Conservation (phyloP, 2,888 invertebrate species). For the Lepidochrysops patricia region DNA sequence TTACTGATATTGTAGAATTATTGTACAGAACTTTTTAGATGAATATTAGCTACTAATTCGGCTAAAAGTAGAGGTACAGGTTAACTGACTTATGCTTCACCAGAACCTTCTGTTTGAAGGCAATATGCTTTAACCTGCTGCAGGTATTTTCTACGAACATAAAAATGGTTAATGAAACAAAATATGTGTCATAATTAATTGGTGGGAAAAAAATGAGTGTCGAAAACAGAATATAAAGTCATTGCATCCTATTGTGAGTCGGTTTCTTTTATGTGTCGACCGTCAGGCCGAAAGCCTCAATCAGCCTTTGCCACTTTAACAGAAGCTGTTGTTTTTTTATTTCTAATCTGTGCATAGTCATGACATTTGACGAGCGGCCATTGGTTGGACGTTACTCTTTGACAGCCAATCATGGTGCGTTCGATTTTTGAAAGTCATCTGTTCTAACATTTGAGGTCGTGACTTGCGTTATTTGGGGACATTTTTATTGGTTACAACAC, state of each 20-base stretch:
- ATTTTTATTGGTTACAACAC: slow-evolving; percentile 25
- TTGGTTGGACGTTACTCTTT: slow-evolving; percentile 61
- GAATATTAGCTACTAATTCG: too few relatives aligned
- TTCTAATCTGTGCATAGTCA: slow-evolving; percentile 61
- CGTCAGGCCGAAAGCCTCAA: slow-evolving; percentile 23
- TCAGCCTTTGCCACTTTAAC: slow-evolving; percentile 54
- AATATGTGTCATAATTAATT: slow-evolving; percentile 12
- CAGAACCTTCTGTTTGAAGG: too few relatives aligned
- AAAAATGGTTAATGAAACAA: slow-evolving; percentile 1
- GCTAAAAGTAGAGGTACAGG: too few relatives aligned
- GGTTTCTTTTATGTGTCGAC: slow-evolving; percentile 19
- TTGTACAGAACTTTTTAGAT: too few relatives aligned
- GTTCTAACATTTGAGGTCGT: slow-evolving; percentile 63
- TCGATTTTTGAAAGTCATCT: slow-evolving; percentile 66
- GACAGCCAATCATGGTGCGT: slow-evolving; percentile 68
- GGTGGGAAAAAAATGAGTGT: slow-evolving; percentile 11
- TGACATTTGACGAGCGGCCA: slow-evolving; percentile 67
- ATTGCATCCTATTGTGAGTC: slow-evolving; percentile 12
- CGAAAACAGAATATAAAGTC: slow-evolving; percentile 11
- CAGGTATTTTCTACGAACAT: background rate
- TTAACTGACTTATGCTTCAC: too few relatives aligned
- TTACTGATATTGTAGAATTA: too few relatives aligned
- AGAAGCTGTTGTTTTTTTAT: slow-evolving; percentile 57
- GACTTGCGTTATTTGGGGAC: slow-evolving; percentile 36
- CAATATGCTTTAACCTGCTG: too few relatives aligned